These are phyloP conservation scores for Procavia capensis DNA, from an alignment of 2,113 vertebrate genomes.

Conservation along the genomic window DNA sequence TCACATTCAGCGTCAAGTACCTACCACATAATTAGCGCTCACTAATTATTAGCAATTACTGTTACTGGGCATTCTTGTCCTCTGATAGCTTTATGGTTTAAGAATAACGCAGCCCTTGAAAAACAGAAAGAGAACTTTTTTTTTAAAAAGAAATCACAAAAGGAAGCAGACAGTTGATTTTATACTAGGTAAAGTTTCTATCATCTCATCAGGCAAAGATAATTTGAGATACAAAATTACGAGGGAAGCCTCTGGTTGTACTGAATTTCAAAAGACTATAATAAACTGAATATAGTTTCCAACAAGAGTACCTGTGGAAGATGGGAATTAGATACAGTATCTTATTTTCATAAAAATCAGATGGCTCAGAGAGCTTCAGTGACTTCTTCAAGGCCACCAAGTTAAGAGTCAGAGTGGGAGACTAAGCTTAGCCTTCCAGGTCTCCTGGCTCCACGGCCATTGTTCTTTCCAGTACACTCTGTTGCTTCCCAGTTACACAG, in stretches of 20 bases:
- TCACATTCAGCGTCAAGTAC: neutral
- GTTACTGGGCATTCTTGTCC: neutral
- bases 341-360: neutral
- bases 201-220: slow-evolving; percentile 32
- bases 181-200: neutral
- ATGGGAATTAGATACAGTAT: neutral
- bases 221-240: slow-evolving; percentile 46
- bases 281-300: slow-evolving; percentile 9
- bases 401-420: neutral
- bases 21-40: slow-evolving; percentile 13
- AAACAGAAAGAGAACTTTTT: neutral
- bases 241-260: slow-evolving; percentile 2
- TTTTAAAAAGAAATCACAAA: slow-evolving; percentile 11
- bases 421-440: neutral
- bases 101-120: neutral
- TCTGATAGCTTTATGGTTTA: neutral
- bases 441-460: neutral
- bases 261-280: neutral
- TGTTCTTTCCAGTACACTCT: neutral
- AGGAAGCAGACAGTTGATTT: neutral
- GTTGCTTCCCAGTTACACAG: neutral
- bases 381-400: neutral
- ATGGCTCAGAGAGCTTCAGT: neutral
- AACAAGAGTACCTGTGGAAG: neutral
- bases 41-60: slow-evolving; percentile 37